Evolutionary conservation across 2,113 vertebrate species (phyloP), one percentile per base, ranked within the genome.

Genomic region (Egretta garzetta): DNA sequence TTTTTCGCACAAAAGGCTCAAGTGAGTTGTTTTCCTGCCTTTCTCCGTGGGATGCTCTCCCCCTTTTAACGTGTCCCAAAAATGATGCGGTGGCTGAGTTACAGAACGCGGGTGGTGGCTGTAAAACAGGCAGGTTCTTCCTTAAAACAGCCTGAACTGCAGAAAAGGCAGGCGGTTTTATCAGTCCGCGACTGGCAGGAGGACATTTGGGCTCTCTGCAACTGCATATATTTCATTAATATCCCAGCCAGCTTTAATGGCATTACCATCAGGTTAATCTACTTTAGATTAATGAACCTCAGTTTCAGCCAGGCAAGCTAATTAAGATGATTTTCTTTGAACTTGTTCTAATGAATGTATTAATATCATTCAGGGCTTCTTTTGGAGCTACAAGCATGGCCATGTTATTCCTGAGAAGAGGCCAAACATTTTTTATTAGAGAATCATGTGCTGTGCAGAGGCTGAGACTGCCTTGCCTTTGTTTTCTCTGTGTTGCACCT

Each of bases 261-360:
- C 93, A 74, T 95, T 96, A 96, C 95, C 95, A 96, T 97, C 92
- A 95, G 90, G 96, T 94, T 93, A 95, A 97, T 97, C 96, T 95
- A 91, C 93, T 95, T 96, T 70, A 95, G 96, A 97, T 97, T 94
- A 97, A 97, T 96, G 92, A 97, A 95, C 92, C 92, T 95, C 88
- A 83, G 88, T 95, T 97, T 97, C 97, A 97, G 95, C 88, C 96
- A 95, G 95, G 95, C 96, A 97, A 97, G 95, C 96, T 97, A 97
- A 97, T 97, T 97, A 97, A 97, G 88, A 94, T 92, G 88, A 95
- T 96, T 97, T 95, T 96, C 96, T 97, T 97, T 97, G 97, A 96
- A 97, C 97, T 97, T 91, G 83, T 94, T 91, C 92, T 97, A 96
- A 97, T 97, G 94, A 97, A 96, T 88, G 92, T 89, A 94, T 97